phyloP scores from a whole-genome alignment of 2,888 invertebrate genomes.

The Drepana falcataria region DNA sequence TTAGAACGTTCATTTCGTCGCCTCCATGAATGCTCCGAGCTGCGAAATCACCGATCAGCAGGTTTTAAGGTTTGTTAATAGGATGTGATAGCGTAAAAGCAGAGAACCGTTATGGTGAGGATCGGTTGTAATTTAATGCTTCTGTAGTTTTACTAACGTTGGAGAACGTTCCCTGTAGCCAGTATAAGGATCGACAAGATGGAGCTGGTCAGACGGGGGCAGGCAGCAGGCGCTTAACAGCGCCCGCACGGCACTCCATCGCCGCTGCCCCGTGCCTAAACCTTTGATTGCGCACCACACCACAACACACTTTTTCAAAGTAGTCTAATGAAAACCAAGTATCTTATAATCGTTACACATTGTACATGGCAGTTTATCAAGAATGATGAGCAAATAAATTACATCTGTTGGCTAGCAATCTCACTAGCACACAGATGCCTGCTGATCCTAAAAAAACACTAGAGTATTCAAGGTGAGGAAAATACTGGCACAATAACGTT shows the following conservation, averaged over 20 bases:
- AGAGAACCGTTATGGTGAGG: conserved; percentile 55
- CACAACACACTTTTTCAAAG: conserved; percentile 8
- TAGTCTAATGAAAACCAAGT: no score
- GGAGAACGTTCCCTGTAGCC: conserved; percentile 50
- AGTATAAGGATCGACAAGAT: conserved; percentile 54
- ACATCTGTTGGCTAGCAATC: no score
- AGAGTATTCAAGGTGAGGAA: conserved; percentile 19
- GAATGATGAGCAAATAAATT: conserved; percentile 5
- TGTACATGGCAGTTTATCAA: conserved; percentile 7
- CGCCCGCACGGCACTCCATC: conserved; percentile 54
- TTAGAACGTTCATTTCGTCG: conserved; percentile 90
- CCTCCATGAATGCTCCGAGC: conserved; percentile 88
- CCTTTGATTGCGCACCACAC: conserved; percentile 28
- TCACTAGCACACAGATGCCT: conserved; percentile 9
- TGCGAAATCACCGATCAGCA: conserved; percentile 81
- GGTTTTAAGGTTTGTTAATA: conserved; percentile 73
- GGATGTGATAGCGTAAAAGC: conserved; percentile 36
- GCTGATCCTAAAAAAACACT: conserved; percentile 9
- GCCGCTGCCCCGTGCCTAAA: conserved; percentile 47
- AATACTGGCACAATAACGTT: conserved; percentile 4
- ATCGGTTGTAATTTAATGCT: conserved; percentile 31
- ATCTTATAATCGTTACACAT: neutral
- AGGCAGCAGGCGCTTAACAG: conserved; percentile 63
- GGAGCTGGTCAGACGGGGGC: conserved; percentile 55
- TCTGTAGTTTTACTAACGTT: conserved; percentile 52